Evolutionary conservation across 2,113 vertebrate species (phyloP).

Genomic region (Tragelaphus buxtoni): DNA sequence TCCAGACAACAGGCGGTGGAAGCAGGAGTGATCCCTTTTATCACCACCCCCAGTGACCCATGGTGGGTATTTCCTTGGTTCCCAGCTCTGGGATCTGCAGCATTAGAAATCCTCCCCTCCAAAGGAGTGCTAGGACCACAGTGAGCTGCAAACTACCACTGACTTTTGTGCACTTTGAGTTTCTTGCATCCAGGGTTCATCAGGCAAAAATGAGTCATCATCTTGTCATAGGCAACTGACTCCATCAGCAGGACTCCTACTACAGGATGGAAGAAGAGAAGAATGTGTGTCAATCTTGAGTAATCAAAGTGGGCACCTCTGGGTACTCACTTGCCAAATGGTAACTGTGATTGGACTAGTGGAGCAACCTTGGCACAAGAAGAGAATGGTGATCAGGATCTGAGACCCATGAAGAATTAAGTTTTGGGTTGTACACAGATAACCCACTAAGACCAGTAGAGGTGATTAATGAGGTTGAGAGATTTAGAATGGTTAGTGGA

Average conservation of each 20-base stretch:
- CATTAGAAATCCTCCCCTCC: background rate
- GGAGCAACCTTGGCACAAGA: background rate
- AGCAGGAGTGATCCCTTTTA: background rate
- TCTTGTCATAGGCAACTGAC: background rate
- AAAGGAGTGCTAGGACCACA: background rate
- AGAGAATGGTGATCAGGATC: background rate
- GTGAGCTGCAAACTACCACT: background rate
- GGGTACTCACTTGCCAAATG: background rate
- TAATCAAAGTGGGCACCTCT: background rate
- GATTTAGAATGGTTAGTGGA: background rate
- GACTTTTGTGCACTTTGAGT: background rate
- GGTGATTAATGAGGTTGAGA: background rate
- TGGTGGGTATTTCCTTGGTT: background rate
- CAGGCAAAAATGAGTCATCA: background rate
- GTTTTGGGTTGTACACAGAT: background rate
- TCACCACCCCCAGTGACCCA: background rate
- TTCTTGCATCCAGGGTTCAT: background rate
- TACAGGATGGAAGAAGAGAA: background rate
- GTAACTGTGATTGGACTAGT: background rate
- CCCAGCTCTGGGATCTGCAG: background rate
- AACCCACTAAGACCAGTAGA: background rate
- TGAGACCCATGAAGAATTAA: background rate
- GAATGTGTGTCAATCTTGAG: background rate
- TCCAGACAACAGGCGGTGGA: background rate
- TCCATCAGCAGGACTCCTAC: background rate